Evolutionary conservation across 2,113 vertebrate species (phyloP), one percentile per base, ranked within the genome.

Genomic region (Hippopotamus amphibius): DNA sequence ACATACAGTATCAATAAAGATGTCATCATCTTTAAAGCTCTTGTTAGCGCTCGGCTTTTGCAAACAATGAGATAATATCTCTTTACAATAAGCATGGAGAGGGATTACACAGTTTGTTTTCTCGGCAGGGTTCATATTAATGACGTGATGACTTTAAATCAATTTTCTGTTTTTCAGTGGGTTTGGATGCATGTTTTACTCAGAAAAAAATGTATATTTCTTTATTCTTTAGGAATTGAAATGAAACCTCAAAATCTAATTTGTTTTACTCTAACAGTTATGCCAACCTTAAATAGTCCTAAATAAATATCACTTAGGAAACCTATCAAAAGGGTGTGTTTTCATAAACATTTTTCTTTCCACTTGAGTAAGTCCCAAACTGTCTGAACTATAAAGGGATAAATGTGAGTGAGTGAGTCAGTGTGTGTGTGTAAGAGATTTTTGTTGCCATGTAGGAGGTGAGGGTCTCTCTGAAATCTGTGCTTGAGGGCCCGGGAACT

Each of bases 221-320:
- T 94, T 7, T 96, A 28, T 68, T 93, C 15, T 92, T 88, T 86
- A 82, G n/a, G 65, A 69, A 41, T 48, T 89, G 5, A 48, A 76
- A 77, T 82, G 26, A 84, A 88, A 88, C 74, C 50, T 85, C 48
- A 87, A 53, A 81, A 72, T 95, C 19, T 86, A 59, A 46, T 85
- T 96, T 87, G 30, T 80, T 55, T 95, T 88, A 41, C 0, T 28
- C 7, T 77, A 68, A 79, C 16, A 97, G 85, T 15, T 28, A 19
- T 59, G 74, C 61, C 59, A 55, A 80, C 5, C 4, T 82, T 24
- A 77, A 91, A 71, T 55, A 65, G 10, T 88, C 48, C n/a, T 28
- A 88, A 77, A 81, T 83, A 87, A 91, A 61, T 92, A 55, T 43
- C 28, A 46, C 2, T 43, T 26, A 71, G 69, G 69, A 74, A 84